A percentile compares a stretch with the other conserved stretches of the same genome.
Conservation (phyloP, 1,140 invertebrate genomes). For the Theocolax elegans region DNA sequence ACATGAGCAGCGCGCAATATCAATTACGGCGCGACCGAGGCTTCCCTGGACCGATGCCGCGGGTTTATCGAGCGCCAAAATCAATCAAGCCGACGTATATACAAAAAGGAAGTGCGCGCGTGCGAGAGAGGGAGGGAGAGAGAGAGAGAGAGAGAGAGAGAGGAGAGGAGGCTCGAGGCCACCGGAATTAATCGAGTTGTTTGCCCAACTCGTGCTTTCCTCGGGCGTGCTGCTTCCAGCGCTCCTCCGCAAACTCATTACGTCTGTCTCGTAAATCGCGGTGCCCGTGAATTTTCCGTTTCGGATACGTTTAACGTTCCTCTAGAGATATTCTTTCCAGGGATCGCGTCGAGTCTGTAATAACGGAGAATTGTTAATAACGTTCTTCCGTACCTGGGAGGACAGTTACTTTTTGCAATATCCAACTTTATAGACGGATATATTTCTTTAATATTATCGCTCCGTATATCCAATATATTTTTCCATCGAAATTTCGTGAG, state of each 20-base stretch:
- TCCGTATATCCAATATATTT: no score
- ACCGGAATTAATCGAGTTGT: constrained; percentile 14
- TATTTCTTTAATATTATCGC: no score
- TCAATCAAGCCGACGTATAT: constrained; percentile 26
- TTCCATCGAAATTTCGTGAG: no score
- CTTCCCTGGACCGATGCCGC: not conserved
- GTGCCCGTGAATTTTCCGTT: constrained; percentile 8
- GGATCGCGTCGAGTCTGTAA: no score
- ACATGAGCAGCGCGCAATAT: constrained; percentile 7
- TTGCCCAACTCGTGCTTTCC: constrained; percentile 13
- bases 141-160: not conserved
- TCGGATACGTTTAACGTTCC: no score
- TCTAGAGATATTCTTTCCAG: no score
- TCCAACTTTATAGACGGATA: no score
- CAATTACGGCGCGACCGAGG: not conserved
- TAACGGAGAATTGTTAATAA: no score
- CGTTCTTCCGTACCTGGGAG: no score
- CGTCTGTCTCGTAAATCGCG: constrained; percentile 13
- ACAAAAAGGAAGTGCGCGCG: no score
- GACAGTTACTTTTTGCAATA: no score
- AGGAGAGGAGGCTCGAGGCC: not conserved
- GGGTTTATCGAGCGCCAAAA: constrained; percentile 10
- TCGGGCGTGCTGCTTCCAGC: not conserved
- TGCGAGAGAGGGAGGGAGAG: no score
- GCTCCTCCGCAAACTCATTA: not conserved